Evolutionary conservation across 2,113 vertebrate species (phyloP).

Genomic region (Morone saxatilis): DNA sequence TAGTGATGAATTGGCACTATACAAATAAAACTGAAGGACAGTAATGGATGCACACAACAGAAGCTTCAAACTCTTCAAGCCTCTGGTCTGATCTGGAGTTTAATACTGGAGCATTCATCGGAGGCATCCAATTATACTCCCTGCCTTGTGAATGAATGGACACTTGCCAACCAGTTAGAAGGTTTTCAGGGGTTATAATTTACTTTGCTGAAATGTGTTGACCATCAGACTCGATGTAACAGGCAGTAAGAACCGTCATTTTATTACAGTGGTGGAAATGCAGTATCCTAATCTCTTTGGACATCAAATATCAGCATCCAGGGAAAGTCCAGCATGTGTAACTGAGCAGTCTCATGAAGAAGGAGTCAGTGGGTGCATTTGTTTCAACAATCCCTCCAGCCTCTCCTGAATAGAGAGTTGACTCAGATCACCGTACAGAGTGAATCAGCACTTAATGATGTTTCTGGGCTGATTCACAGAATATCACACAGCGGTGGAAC

Average conservation of each 20-base stretch:
- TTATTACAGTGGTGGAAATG: too few species aligned
- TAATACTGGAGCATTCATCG: neutral
- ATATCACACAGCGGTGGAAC: too few species aligned
- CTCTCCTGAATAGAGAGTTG: neutral
- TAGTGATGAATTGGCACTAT: too few species aligned
- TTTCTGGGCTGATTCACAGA: neutral
- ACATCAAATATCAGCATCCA: neutral
- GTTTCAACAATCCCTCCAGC: neutral
- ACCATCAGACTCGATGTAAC: too few species aligned
- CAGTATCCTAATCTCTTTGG: neutral
- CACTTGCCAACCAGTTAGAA: neutral
- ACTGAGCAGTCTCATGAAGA: neutral
- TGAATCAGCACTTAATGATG: neutral
- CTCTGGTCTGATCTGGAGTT: neutral
- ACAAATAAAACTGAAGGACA: too few species aligned
- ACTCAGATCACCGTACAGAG: neutral
- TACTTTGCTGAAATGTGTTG: neutral
- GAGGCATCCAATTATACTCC: neutral
- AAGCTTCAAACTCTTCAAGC: too few species aligned
- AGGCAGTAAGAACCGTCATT: neutral
- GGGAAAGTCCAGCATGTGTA: neutral
- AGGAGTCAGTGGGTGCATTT: neutral
- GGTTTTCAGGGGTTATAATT: neutral
- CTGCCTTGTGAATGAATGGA: too few species aligned
- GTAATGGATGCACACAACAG: too few species aligned